These are phyloP conservation scores for Hydrolagus affinis DNA, from an alignment of 2,113 vertebrate species.

Conservation along the genomic window DNA sequence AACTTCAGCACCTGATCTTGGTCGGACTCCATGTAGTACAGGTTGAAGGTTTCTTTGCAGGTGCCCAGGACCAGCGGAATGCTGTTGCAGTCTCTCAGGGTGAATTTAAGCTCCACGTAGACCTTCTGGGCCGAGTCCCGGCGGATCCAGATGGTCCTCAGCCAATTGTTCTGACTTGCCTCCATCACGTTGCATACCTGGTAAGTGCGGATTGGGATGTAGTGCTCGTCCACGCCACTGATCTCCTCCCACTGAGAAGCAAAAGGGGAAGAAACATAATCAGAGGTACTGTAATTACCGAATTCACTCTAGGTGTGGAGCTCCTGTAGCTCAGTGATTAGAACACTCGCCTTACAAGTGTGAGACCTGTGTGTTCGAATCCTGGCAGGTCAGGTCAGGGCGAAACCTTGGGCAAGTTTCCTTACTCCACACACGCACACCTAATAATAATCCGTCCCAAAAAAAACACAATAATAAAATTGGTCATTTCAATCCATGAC, in stretches of 20 bases:
- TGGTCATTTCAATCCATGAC: too few species aligned
- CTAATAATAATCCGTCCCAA: too few species aligned
- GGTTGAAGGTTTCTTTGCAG: slow-evolving; percentile 97
- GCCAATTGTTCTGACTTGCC: slow-evolving; percentile 97
- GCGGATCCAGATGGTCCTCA: slow-evolving; percentile 94
- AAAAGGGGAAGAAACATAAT: background rate
- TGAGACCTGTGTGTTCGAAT: too few species aligned
- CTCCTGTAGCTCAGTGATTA: too few species aligned
- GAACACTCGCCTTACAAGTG: too few species aligned
- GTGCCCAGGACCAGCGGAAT: slow-evolving; percentile 91
- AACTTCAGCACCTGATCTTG: slow-evolving; percentile 86
- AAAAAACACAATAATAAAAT: too few species aligned
- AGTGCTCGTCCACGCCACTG: slow-evolving; percentile 93
- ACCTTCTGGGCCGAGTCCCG: slow-evolving; percentile 92
- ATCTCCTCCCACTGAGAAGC: slow-evolving; percentile 90
- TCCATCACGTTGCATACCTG: slow-evolving; percentile 99
- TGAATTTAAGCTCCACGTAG: slow-evolving; percentile 97
- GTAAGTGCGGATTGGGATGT: slow-evolving; percentile 95
- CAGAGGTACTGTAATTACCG: slow-evolving; percentile 13
- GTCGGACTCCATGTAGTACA: slow-evolving; percentile 89
- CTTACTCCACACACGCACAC: too few species aligned
- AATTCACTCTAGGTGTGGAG: too few species aligned
- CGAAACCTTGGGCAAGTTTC: too few species aligned
- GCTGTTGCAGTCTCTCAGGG: slow-evolving; percentile 92
- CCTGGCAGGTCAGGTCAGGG: too few species aligned